A percentile compares a stretch with the other conserved stretches of the same genome.
phyloP scores from a whole-genome alignment of 2,113 vertebrate genomes.

The Cyprinus carpio region DNA sequence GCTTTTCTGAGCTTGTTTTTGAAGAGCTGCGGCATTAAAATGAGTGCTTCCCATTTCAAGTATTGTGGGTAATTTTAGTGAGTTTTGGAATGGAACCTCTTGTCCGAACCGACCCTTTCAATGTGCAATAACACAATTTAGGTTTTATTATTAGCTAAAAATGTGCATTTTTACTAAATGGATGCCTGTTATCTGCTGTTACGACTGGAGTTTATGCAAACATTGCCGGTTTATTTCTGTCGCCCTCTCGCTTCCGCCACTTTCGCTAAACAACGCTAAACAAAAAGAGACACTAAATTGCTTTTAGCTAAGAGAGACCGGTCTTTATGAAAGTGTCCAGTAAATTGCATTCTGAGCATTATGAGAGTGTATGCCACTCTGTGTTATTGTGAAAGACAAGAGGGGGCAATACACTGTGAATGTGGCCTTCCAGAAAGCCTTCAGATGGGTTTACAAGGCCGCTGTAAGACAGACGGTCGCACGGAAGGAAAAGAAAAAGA shows the following conservation, averaged over 20 bases:
- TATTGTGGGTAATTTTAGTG: neutral
- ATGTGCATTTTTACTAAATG: slow-evolving; percentile 4
- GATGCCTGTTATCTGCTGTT: slow-evolving; percentile 12
- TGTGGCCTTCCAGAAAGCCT: slow-evolving; percentile 50
- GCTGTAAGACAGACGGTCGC: slow-evolving; percentile 1
- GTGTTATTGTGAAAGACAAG: slow-evolving; percentile 53
- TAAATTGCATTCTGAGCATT: slow-evolving; percentile 51
- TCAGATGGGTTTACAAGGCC: slow-evolving; percentile 47
- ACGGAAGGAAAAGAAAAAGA: neutral
- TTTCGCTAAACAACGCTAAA: slow-evolving; percentile 42
- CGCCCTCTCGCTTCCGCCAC: slow-evolving; percentile 30
- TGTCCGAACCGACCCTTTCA: neutral
- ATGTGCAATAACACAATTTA: neutral
- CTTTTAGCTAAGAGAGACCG: slow-evolving; percentile 53
- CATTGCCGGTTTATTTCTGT: slow-evolving; percentile 35
- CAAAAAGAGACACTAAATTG: slow-evolving; percentile 57
- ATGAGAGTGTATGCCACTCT: slow-evolving; percentile 55
- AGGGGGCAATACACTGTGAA: slow-evolving; percentile 49
- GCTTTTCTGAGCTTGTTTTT: neutral
- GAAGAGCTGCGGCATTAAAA: neutral
- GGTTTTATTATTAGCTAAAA: slow-evolving; percentile 5
- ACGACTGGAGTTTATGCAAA: slow-evolving; percentile 10
- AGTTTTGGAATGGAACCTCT: neutral
- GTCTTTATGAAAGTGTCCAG: slow-evolving; percentile 54
- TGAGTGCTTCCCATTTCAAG: neutral